phyloP scores from a whole-genome alignment of 2,888 invertebrate species.

The Agrochola circellaris region DNA sequence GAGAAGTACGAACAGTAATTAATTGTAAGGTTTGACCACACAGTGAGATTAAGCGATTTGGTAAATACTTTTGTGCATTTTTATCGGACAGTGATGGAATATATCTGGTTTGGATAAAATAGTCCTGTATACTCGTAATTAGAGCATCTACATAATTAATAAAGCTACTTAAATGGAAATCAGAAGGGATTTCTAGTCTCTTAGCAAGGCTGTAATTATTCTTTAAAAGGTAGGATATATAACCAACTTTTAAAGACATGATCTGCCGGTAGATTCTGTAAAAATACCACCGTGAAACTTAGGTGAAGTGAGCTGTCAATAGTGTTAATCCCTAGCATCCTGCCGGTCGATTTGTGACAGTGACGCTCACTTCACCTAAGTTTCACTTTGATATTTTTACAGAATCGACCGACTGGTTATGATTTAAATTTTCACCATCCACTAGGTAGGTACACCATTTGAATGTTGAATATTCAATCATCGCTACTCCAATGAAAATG shows the following conservation, averaged over 20 bases:
- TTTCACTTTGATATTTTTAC: too few relatives aligned
- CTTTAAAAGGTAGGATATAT: neutral
- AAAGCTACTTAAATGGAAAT: neutral
- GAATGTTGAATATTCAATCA: constrained; percentile 1
- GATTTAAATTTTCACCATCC: neutral
- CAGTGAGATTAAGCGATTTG: neutral
- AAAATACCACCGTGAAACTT: too few relatives aligned
- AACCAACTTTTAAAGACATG: neutral
- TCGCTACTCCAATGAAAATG: neutral
- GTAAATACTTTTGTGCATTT: neutral
- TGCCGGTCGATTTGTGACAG: too few relatives aligned
- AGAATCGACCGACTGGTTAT: too few relatives aligned
- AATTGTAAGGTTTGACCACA: constrained; percentile 35
- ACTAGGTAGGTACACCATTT: neutral
- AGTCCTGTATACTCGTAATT: too few relatives aligned
- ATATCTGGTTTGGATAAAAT: neutral
- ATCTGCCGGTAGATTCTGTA: too few relatives aligned
- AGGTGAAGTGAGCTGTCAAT: too few relatives aligned
- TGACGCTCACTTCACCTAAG: too few relatives aligned
- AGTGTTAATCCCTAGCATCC: too few relatives aligned
- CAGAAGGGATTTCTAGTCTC: neutral
- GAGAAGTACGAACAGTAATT: constrained; percentile 27
- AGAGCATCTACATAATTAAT: too few relatives aligned
- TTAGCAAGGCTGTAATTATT: neutral
- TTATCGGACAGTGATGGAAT: neutral